Base-by-base conservation (phyloP, 2,797 vertebrate genomes). In the Lagorchestes hirsutus region DNA sequence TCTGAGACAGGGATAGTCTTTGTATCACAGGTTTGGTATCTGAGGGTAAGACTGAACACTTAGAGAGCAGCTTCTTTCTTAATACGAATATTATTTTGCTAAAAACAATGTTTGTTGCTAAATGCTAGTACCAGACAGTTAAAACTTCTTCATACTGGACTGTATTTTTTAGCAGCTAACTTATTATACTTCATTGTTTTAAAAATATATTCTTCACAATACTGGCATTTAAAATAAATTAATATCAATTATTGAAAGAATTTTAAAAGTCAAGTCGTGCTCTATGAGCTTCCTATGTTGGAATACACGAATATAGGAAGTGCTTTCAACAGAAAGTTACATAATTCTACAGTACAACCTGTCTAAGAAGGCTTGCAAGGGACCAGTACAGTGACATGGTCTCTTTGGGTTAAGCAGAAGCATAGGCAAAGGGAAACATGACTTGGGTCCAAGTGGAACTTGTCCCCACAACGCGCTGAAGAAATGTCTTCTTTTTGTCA, bases 281-380 rank as follows among this genome's bases (percentile, higher is more conserved):
- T 97, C 97, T 97, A 91, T n/a, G 97, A 98, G 97, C 97, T 98
- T 98, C 98, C 98, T 98, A 98, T 98, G 98, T 94, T 98, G 98
- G 97, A 98, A 98, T 98, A 98, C 98, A 96, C 90, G 95, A 98
- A 97, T 97, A 98, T 96, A 97, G 97, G 97, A 97, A 98, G 98
- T 98, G 98, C 98, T 98, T 98, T 98, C 98, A 98, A 98, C 98
- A 98, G 98, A 98, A 98, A 98, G 98, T 98, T 98, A 98, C 98
- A 92, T 50, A 97, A 96, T 98, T 98, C 98, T 98, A 98, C 98
- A 99, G 98, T 98, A 98, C 98, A 98, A 98, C 98, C 98, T 98
- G 98, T 98, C 98, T 98, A 97, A 97, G 95, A 93, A 98, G 96
- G 97, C 97, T 97, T 97, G 98, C 97, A 98, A 98, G 97, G 98